Conservation (phyloP, 1,140 invertebrate species). For the Drosophila nigromelanica region DNA sequence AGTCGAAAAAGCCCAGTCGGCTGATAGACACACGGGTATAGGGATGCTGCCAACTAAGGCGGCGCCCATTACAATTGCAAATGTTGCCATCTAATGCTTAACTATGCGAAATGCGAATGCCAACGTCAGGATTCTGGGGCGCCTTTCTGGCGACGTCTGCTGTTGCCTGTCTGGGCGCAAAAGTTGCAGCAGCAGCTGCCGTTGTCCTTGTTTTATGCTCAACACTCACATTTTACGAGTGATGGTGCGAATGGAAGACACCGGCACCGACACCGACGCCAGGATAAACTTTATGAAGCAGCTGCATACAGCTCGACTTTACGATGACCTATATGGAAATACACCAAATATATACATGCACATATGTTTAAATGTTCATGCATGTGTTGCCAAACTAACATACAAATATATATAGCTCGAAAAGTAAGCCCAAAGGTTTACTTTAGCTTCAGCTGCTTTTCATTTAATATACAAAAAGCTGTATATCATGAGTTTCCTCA, state of each 20-base stretch:
- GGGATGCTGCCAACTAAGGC: slow-evolving; percentile 27
- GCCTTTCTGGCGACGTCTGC: slow-evolving; percentile 56
- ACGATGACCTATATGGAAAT: slow-evolving; percentile 22
- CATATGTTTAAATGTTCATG: background rate
- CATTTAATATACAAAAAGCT: background rate
- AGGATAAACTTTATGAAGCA: slow-evolving; percentile 13
- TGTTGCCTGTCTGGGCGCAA: slow-evolving; percentile 10
- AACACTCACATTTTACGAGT: slow-evolving; percentile 33
- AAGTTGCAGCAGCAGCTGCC: background rate
- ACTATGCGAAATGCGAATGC: slow-evolving; percentile 47
- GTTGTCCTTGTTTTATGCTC: slow-evolving; percentile 29
- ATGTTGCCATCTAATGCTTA: slow-evolving; percentile 74
- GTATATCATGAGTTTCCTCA: background rate
- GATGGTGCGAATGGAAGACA: slow-evolving; percentile 14
- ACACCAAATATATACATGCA: background rate
- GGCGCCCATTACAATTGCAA: slow-evolving; percentile 74
- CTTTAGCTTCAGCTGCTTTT: background rate
- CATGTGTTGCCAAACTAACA: background rate
- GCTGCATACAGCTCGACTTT: background rate
- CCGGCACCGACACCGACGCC: background rate
- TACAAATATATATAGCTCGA: background rate
- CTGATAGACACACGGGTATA: background rate
- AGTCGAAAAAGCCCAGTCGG: background rate
- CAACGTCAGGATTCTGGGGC: slow-evolving; percentile 49
- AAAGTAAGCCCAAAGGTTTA: slow-evolving; percentile 5